These are phyloP conservation scores for Drosophila lacteicornis DNA, from an alignment of 1,140 invertebrate genomes.

Conservation along the genomic window DNA sequence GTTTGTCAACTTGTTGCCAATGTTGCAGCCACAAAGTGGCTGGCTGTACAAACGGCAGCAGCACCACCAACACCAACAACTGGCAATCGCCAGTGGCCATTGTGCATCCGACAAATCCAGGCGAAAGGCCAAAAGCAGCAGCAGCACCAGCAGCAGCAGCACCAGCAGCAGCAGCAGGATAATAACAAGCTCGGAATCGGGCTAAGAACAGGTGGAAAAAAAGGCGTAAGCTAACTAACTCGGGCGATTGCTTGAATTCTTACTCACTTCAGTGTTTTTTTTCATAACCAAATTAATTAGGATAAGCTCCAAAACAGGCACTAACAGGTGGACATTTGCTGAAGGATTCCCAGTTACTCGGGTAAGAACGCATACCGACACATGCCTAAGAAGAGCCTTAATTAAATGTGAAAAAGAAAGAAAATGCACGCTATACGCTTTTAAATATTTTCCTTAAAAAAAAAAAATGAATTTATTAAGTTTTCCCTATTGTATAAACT, in stretches of 20 bases:
- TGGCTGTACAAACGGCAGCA: conserved; percentile 70
- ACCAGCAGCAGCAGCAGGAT: conserved; percentile 11
- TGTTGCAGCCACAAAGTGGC: conserved; percentile 78
- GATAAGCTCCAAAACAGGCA: not conserved
- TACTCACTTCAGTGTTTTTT: not conserved
- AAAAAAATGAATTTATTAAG: no score
- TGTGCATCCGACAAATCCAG: conserved; percentile 28
- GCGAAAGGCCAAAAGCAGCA: conserved; percentile 28
- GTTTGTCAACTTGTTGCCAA: conserved; percentile 85
- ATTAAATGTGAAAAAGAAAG: not conserved
- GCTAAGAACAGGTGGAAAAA: conserved; percentile 15
- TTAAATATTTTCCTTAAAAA: no score
- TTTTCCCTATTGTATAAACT: no score
- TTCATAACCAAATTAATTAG: not conserved
- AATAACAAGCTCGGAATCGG: conserved; percentile 16
- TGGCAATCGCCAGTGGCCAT: conserved; percentile 26
- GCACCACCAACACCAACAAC: conserved; percentile 14
- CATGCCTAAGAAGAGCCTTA: not conserved
- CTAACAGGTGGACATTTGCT: not conserved
- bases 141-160: conserved; percentile 6
- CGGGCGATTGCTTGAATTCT: no score
- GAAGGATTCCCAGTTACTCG: not conserved
- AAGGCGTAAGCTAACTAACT: not conserved
- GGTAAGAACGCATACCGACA: not conserved
- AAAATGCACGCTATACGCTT: no score